phyloP scores from a whole-genome alignment of 2,797 vertebrate species.

The Chelon labrosus region DNA sequence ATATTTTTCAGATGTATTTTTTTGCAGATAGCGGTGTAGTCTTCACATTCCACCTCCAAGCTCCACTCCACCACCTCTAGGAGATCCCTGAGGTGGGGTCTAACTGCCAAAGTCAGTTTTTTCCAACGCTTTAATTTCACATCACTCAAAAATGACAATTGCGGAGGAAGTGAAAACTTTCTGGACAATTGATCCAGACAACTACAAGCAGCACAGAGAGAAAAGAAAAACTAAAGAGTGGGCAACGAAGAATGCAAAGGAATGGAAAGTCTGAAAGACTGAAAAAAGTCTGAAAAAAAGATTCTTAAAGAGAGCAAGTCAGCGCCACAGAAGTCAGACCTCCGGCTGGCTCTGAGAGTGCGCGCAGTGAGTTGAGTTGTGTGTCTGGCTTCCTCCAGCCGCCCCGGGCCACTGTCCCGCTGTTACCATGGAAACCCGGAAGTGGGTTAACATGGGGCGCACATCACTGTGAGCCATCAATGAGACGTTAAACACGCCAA shows the following conservation, averaged over 20 bases:
- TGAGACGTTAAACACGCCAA: slow-evolving; percentile 51
- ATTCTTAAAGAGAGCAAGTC: slow-evolving; percentile 4
- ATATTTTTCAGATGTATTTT: neutral
- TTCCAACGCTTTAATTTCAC: too few species aligned
- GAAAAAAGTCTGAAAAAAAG: slow-evolving; percentile 19
- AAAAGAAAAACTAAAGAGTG: neutral
- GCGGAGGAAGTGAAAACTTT: too few species aligned
- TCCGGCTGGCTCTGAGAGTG: slow-evolving; percentile 24
- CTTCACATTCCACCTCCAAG: slow-evolving; percentile 3
- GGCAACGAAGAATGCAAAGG: neutral
- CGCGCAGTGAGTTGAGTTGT: slow-evolving; percentile 60
- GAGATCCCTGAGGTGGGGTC: neutral
- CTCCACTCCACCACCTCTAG: slow-evolving; percentile 1
- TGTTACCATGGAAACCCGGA: slow-evolving; percentile 80
- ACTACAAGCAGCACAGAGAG: neutral
- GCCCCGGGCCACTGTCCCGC: slow-evolving; percentile 68
- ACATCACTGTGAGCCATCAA: slow-evolving; percentile 63
- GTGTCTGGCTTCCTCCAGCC: slow-evolving; percentile 59
- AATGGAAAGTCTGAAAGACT: slow-evolving; percentile 1
- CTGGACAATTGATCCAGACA: too few species aligned
- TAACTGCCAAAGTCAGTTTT: too few species aligned
- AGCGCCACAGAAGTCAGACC: slow-evolving; percentile 26
- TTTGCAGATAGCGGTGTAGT: neutral
- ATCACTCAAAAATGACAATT: too few species aligned
- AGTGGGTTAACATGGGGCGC: slow-evolving; percentile 76